Evolutionary conservation across 2,888 invertebrate genomes (phyloP).

Genomic region (Ommatoiulus sabulosus): DNA sequence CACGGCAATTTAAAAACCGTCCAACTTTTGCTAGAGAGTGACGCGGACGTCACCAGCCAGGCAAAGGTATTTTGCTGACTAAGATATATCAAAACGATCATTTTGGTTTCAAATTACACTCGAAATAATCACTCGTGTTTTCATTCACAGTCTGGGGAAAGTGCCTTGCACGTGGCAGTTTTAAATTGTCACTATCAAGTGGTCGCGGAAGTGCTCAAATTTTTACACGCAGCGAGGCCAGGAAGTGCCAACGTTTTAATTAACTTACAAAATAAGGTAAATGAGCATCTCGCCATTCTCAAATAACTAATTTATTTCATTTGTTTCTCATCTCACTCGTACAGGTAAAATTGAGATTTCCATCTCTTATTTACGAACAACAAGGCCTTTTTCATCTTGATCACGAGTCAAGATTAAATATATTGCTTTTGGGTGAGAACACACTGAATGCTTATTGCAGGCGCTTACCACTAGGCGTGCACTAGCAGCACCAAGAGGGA

Average conservation of each 20-base stretch:
- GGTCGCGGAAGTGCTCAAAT: constrained; percentile 81
- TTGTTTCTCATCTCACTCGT: not conserved
- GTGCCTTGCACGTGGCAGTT: constrained; percentile 94
- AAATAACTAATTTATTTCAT: not conserved
- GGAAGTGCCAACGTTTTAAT: constrained; percentile 86
- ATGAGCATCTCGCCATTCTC: not conserved
- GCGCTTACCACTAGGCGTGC: no score
- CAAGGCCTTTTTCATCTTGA: no score
- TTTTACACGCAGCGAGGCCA: constrained; percentile 66
- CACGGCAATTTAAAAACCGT: constrained; percentile 91
- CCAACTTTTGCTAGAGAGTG: constrained; percentile 88
- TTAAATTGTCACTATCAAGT: constrained; percentile 80
- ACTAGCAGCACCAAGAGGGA: no score
- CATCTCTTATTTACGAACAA: no score
- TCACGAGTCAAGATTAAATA: no score
- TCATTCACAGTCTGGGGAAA: constrained; percentile 84
- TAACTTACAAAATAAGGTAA: constrained; percentile 82
- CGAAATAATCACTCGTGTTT: not conserved
- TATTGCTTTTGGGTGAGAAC: no score
- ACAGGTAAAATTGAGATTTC: no score
- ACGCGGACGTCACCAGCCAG: constrained; percentile 90
- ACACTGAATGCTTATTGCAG: no score
- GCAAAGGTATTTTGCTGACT: constrained; percentile 78
- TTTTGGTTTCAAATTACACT: not conserved
- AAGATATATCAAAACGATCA: not conserved